Evolutionary conservation across 2,888 invertebrate species (phyloP).

Genomic region (Syritta pipiens): DNA sequence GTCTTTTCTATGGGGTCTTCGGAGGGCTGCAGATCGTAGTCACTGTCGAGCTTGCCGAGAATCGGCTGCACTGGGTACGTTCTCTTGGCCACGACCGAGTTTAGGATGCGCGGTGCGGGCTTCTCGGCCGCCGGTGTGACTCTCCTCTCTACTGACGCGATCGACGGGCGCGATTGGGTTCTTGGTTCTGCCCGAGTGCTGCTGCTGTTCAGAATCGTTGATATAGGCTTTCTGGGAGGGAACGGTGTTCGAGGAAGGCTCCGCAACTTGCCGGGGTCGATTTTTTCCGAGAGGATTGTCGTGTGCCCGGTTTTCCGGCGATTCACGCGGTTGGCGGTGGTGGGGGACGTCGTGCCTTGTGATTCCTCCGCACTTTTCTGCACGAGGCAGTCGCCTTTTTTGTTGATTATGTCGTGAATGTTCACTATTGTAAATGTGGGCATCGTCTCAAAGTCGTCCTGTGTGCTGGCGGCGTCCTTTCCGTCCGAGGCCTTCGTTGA

Average conservation of each 20-base stretch:
- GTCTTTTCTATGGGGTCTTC: conserved; percentile 40
- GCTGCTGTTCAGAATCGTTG: conserved; percentile 16
- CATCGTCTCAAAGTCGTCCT: conserved; percentile 76
- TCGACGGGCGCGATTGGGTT: conserved; percentile 11
- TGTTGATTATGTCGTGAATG: conserved; percentile 78
- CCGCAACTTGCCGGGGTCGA: conserved; percentile 59
- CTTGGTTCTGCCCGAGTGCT: background rate
- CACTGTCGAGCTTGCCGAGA: conserved; percentile 69
- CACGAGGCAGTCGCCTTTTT: conserved; percentile 76
- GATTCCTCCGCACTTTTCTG: conserved; percentile 37
- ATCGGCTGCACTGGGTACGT: conserved; percentile 75
- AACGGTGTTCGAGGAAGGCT: conserved; percentile 59
- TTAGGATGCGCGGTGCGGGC: conserved; percentile 77
- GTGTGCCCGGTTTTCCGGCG: conserved; percentile 71
- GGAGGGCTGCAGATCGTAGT: conserved; percentile 37
- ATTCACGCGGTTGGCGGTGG: conserved; percentile 48
- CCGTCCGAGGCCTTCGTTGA: conserved; percentile 50
- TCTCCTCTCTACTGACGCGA: conserved; percentile 34
- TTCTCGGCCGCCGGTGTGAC: conserved; percentile 68
- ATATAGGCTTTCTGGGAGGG: conserved; percentile 34
- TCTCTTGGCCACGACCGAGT: conserved; percentile 76
- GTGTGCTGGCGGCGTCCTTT: conserved; percentile 67
- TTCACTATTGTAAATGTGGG: conserved; percentile 79
- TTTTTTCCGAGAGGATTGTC: conserved; percentile 71
- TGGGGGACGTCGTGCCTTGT: conserved; percentile 44